phyloP scores from a whole-genome alignment of 2,888 invertebrate species.

The Strigamia transsilvanica region DNA sequence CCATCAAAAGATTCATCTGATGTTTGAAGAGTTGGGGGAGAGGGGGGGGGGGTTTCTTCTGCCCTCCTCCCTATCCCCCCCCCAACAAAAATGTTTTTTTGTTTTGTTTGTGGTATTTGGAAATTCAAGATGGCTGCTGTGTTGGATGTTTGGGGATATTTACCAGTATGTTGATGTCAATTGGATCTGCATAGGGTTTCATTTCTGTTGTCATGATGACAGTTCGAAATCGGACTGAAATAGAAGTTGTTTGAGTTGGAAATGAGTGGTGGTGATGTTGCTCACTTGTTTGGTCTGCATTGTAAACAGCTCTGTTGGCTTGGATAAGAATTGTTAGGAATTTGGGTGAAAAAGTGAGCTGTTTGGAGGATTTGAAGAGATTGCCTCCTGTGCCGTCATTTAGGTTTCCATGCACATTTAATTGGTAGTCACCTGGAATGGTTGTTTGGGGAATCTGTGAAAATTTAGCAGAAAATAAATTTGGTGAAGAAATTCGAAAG shows the following conservation, averaged over 20 bases:
- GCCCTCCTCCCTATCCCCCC: too few relatives aligned
- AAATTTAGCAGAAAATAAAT: not conserved
- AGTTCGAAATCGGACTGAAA: conserved; percentile 80
- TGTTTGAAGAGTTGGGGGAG: too few relatives aligned
- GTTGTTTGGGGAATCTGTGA: conserved; percentile 81
- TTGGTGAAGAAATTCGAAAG: too few relatives aligned
- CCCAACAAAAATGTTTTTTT: too few relatives aligned
- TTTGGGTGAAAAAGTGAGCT: conserved; percentile 64
- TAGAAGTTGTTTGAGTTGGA: not conserved
- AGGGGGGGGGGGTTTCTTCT: too few relatives aligned
- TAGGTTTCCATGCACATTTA: conserved; percentile 79
- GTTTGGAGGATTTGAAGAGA: conserved; percentile 66
- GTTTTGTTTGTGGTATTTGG: not conserved
- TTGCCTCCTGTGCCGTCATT: conserved; percentile 82
- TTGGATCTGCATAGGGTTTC: conserved; percentile 86
- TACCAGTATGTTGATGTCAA: conserved; percentile 89
- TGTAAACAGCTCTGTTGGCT: conserved; percentile 66
- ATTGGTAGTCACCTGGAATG: conserved; percentile 81
- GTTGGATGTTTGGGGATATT: conserved; percentile 56
- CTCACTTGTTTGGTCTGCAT: conserved; percentile 56
- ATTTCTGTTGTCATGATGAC: conserved; percentile 93
- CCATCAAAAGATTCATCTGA: too few relatives aligned
- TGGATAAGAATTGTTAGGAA: conserved; percentile 66
- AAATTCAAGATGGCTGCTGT: not conserved
- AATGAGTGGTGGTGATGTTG: too few relatives aligned